Base-by-base conservation (phyloP, 2,797 vertebrate genomes). In the Galago senegalensis region DNA sequence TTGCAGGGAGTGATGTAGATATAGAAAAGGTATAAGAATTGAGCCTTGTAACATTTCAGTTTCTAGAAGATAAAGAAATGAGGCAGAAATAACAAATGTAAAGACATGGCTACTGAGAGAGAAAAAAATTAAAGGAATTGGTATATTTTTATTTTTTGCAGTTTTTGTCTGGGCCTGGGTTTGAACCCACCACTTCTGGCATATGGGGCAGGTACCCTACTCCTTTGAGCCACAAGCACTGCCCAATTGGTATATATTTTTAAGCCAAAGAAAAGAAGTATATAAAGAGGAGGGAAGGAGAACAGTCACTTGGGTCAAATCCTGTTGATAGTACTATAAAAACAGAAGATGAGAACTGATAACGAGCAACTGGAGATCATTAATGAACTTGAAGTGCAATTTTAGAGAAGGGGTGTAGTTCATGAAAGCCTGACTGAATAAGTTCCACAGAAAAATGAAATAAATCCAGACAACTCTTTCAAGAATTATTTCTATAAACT, bases 191-290 rank as follows among this genome's bases (percentile, higher is more conserved):
- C 40, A 40, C 40, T 40, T 40, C 40, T 40, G 40, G 40, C 40
- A 40, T 40, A 40, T 40, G 40, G 40, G 40, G 40, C 40, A 40
- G 40, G 40, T 5, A 40, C 40, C 40, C 40, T 40, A 40, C 40
- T 40, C 40, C 40, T 40, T 40, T 40, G 40, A 40, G 40, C 40
- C 40, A 40, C 40, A 40, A 40, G 40, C 40, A 40, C 40, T 40
- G 40, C 40, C 40, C 40, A 40, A 29, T 58, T 90, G 8, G 7
- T n/a, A 40, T 40, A 3, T 8, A 73, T 67, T 49, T 60, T 20
- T 93, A 63, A 96, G 94, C 34, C 81, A 31, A 87, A 73, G 31
- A 46, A 93, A 77, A 73, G 21, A 89, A 73, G 69, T 72, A 63
- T 17, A 65, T 83, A 89, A 80, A 95, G 40, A 95, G 14, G 2